Conservation (phyloP, 2,888 invertebrate species). For the Xestia sexstrigata region DNA sequence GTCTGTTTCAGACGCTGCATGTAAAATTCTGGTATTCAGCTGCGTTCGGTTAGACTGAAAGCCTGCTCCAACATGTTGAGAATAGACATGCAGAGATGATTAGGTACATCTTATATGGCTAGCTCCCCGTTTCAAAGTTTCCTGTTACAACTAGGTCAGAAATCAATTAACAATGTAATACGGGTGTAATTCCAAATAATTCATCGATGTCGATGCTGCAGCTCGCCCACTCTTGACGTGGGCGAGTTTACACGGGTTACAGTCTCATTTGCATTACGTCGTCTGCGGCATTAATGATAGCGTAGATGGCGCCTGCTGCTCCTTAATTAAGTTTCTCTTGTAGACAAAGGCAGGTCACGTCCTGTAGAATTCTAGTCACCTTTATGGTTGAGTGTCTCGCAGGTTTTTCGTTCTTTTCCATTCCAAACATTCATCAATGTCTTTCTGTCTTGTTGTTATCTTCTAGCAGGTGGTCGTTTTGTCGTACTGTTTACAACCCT, state of each 20-base stretch:
- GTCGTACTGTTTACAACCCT: not conserved
- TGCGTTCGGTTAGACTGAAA: not conserved
- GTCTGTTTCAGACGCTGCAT: not conserved
- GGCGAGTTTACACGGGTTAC: slow-evolving; percentile 38
- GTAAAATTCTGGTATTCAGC: not conserved
- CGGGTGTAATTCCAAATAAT: slow-evolving; percentile 42
- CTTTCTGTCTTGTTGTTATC: not conserved
- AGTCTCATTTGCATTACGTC: slow-evolving; percentile 38
- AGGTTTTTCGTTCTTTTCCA: too few species aligned
- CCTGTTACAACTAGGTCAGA: slow-evolving; percentile 8
- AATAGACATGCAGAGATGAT: not conserved
- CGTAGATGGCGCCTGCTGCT: slow-evolving; percentile 18
- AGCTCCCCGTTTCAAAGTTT: not conserved
- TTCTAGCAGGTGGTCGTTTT: not conserved
- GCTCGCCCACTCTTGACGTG: slow-evolving; percentile 27
- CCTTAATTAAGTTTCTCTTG: slow-evolving; percentile 16
- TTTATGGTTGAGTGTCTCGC: too few species aligned
- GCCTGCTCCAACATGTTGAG: not conserved
- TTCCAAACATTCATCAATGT: too few species aligned
- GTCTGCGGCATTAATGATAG: slow-evolving; percentile 17
- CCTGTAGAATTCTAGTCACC: too few species aligned
- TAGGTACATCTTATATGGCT: not conserved
- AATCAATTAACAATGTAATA: slow-evolving; percentile 23
- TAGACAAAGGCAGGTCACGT: not conserved
- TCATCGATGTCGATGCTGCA: slow-evolving; percentile 39